These are phyloP conservation scores for Carcharodon carcharias DNA, from an alignment of 2,797 vertebrate species.

Conservation along the genomic window DNA sequence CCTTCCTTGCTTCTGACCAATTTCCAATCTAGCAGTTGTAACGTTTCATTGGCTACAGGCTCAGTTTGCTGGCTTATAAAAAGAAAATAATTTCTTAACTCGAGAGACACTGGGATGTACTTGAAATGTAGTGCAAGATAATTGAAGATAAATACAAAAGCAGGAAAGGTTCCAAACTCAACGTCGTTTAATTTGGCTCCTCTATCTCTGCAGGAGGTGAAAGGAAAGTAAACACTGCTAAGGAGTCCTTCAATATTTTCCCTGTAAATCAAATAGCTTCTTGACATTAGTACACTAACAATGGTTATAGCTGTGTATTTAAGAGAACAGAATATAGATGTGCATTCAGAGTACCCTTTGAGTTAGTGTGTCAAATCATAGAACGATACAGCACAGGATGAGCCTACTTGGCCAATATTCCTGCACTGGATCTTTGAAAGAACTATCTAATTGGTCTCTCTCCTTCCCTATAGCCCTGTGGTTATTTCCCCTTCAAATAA, in stretches of 20 bases:
- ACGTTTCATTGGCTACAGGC: neutral
- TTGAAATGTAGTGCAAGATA: neutral
- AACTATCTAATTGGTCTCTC: neutral
- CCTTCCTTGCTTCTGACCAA: neutral
- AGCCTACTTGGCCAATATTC: neutral
- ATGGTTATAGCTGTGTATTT: neutral
- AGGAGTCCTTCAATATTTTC: neutral
- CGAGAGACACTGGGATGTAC: neutral
- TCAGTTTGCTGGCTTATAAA: neutral
- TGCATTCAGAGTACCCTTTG: neutral
- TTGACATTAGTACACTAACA: neutral
- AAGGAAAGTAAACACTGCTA: neutral
- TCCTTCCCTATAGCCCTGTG: neutral
- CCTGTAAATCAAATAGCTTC: neutral
- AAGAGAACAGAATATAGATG: neutral
- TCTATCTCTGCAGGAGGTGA: neutral
- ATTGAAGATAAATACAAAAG: neutral
- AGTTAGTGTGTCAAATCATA: neutral
- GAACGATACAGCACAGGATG: neutral
- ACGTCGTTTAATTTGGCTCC: neutral
- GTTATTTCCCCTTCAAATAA: neutral
- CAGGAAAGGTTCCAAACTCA: neutral
- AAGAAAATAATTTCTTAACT: neutral
- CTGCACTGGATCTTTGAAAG: neutral
- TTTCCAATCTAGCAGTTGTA: neutral